A percentile compares a stretch with the other conserved stretches of the same genome.
Conservation (phyloP, 2,797 vertebrate species). For the Meriones psammophilus region DNA sequence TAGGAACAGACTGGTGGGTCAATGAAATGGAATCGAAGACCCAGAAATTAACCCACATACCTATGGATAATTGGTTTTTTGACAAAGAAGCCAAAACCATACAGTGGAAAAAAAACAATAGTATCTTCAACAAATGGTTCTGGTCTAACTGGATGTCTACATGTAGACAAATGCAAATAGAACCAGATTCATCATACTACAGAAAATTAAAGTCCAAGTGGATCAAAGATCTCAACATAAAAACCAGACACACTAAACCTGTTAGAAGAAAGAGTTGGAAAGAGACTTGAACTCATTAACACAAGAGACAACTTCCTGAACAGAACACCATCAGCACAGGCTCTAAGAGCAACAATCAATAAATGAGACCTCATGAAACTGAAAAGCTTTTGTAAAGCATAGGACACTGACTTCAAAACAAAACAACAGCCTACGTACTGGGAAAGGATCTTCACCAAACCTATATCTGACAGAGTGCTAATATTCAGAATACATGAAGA, state of each 20-base stretch:
- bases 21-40: neutral
- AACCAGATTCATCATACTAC: fast-evolving
- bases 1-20: neutral
- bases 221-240: neutral
- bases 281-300: too few species aligned
- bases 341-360: too few species aligned
- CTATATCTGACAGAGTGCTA: too few species aligned
- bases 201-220: neutral
- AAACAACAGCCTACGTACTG: too few species aligned
- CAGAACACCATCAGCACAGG: too few species aligned
- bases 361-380: too few species aligned
- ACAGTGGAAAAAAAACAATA: neutral
- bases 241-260: neutral
- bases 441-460: too few species aligned
- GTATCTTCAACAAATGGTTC: neutral
- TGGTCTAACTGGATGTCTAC: neutral
- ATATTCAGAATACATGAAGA: too few species aligned
- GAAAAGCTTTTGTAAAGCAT: too few species aligned
- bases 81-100: neutral
- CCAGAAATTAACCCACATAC: neutral
- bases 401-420: too few species aligned
- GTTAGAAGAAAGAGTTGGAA: too few species aligned
- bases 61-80: neutral
- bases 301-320: too few species aligned
- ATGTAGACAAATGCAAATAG: neutral